Evolutionary conservation across 2,797 vertebrate species (phyloP).

Genomic region (Macroramphosus scolopax): DNA sequence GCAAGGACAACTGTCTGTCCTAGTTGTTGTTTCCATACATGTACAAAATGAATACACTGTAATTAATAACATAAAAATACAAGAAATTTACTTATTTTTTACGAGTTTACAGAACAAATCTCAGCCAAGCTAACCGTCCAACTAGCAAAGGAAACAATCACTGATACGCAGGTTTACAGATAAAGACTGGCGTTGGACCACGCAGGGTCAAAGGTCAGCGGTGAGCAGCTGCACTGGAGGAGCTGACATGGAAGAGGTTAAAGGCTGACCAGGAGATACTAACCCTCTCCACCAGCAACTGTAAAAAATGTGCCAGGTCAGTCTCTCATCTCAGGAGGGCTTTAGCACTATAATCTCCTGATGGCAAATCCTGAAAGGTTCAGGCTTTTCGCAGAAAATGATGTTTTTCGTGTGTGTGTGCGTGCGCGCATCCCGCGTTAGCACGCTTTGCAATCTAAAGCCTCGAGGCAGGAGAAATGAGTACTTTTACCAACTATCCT

Average conservation of each 20-base stretch:
- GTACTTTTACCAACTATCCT: slow-evolving; percentile 38
- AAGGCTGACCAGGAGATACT: slow-evolving; percentile 18
- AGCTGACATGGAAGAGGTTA: slow-evolving; percentile 22
- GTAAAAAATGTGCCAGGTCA: slow-evolving; percentile 47
- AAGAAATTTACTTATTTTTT: no score
- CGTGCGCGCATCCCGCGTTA: background rate
- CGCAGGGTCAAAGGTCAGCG: slow-evolving; percentile 17
- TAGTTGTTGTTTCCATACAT: background rate
- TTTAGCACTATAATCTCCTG: slow-evolving; percentile 47
- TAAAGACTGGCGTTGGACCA: background rate
- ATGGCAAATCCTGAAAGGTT: slow-evolving; percentile 45
- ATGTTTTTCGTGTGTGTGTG: slow-evolving; percentile 35
- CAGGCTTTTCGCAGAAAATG: slow-evolving; percentile 31
- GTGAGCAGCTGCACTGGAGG: slow-evolving; percentile 13
- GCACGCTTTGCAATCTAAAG: slow-evolving; percentile 24
- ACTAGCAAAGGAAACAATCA: no score
- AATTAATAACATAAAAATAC: no score
- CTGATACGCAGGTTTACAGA: background rate
- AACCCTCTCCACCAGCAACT: slow-evolving; percentile 15
- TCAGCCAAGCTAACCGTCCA: no score
- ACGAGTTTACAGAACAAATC: no score
- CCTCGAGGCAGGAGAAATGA: slow-evolving; percentile 14
- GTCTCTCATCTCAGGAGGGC: slow-evolving; percentile 47
- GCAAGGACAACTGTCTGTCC: no score
- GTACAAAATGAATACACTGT: background rate